Evolutionary conservation across 2,113 vertebrate species (phyloP).

Genomic region (Lipotes vexillifer): DNA sequence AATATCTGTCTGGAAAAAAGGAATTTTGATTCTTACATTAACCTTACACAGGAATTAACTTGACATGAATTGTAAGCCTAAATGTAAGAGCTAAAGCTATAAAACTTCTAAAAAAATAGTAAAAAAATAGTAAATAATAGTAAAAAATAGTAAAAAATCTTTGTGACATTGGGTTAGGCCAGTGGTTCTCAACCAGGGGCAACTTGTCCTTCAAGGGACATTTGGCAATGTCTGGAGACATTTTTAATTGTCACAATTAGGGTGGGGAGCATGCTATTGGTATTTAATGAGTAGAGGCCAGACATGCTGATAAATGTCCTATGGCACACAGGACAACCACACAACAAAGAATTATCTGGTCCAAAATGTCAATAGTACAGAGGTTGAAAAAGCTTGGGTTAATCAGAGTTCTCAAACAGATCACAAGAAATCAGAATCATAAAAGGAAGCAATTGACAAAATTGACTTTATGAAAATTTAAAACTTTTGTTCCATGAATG

Average conservation of each 20-base stretch:
- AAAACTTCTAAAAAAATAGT: not conserved
- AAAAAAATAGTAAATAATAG: too few relatives aligned
- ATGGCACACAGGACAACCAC: not conserved
- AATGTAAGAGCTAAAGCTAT: not conserved
- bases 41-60: not conserved
- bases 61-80: not conserved
- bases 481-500: not conserved
- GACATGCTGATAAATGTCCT: not conserved
- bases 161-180: not conserved
- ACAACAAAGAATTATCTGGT: not conserved
- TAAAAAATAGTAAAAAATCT: not conserved
- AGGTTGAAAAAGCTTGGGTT: not conserved
- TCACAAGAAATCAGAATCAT: not conserved
- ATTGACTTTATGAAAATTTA: not conserved
- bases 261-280: not conserved
- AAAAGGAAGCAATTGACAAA: not conserved
- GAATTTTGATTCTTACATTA: not conserved
- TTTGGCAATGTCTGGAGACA: not conserved
- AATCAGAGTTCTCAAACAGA: not conserved
- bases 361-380: not conserved
- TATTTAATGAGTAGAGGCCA: not conserved
- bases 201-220: not conserved
- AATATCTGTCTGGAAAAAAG: slow-evolving; percentile 4
- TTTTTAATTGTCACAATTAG: not conserved
- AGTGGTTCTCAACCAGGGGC: not conserved